A percentile compares a stretch with the other conserved stretches of the same genome.
phyloP scores from a whole-genome alignment of 2,888 invertebrate genomes.

The Heteromurus nitidus region DNA sequence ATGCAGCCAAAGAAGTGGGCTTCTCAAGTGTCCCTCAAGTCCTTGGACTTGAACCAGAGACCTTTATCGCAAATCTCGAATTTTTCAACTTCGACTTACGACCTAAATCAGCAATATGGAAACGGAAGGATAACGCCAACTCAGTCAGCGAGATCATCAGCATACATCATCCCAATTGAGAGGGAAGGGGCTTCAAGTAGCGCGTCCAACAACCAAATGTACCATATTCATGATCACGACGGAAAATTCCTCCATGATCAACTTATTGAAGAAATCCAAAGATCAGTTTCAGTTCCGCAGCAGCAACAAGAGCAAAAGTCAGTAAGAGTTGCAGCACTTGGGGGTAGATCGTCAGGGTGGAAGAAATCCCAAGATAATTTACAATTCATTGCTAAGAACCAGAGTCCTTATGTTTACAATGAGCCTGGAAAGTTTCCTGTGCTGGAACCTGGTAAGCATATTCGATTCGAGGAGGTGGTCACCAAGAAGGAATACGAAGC shows the following conservation, averaged over 20 bases:
- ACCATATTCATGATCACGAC: slow-evolving; percentile 50
- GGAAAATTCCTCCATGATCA: slow-evolving; percentile 46
- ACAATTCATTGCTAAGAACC: slow-evolving; percentile 63
- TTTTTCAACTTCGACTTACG: slow-evolving; percentile 35
- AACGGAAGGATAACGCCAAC: slow-evolving; percentile 40
- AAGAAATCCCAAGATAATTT: slow-evolving; percentile 59
- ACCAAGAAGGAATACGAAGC: slow-evolving; percentile 65
- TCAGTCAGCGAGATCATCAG: slow-evolving; percentile 31
- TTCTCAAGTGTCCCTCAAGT: slow-evolving; percentile 62
- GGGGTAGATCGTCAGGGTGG: slow-evolving; percentile 39
- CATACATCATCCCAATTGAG: slow-evolving; percentile 61
- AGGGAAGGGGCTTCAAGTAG: slow-evolving; percentile 44
- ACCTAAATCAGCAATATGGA: slow-evolving; percentile 34
- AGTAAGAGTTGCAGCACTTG: slow-evolving; percentile 20
- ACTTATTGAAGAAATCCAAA: slow-evolving; percentile 2
- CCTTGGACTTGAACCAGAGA: slow-evolving; percentile 50
- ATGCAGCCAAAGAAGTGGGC: slow-evolving; percentile 63
- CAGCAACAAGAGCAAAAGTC: background rate
- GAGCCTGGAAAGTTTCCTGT: slow-evolving; percentile 65
- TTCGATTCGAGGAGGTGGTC: slow-evolving; percentile 64
- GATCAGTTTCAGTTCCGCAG: background rate
- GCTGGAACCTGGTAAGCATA: slow-evolving; percentile 54
- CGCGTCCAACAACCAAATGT: slow-evolving; percentile 13
- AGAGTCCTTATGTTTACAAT: slow-evolving; percentile 61
- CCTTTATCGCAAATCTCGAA: slow-evolving; percentile 60